phyloP scores from a whole-genome alignment of 23 tunicate genomes.

The Phallusia fumigata region DNA sequence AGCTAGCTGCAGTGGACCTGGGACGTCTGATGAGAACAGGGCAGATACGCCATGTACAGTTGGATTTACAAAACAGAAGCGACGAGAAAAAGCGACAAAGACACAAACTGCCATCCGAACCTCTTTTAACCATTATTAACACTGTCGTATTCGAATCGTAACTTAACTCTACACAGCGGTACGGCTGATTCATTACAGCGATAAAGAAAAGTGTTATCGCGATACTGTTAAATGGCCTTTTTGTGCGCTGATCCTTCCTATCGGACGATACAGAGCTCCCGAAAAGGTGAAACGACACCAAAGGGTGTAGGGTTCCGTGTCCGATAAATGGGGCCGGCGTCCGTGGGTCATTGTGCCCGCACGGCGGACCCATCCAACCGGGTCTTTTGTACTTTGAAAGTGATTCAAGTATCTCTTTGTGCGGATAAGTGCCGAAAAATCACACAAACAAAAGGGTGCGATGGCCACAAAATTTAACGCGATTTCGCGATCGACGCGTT shows the following conservation, averaged over 20 bases:
- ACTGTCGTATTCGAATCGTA: too few species aligned
- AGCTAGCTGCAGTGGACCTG: neutral
- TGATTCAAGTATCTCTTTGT: neutral
- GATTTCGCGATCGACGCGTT: too few species aligned
- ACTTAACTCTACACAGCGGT: too few species aligned
- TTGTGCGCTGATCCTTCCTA: neutral
- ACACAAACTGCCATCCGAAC: neutral
- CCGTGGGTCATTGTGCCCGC: too few species aligned
- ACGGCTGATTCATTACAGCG: too few species aligned
- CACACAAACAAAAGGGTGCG: neutral
- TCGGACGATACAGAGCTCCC: too few species aligned
- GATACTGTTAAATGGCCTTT: neutral
- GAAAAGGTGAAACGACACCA: too few species aligned
- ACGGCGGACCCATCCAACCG: neutral
- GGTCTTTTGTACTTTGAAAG: neutral
- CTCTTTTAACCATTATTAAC: neutral
- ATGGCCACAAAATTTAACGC: too few species aligned
- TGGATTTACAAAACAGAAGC: neutral
- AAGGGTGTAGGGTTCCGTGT: too few species aligned
- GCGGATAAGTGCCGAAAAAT: constrained; percentile 1
- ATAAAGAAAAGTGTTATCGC: neutral
- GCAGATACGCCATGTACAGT: neutral
- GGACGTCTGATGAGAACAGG: neutral
- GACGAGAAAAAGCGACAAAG: neutral
- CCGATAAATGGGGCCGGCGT: too few species aligned